Percentiles rank a stretch among this genome's conserved stretches.
These are phyloP conservation scores for Ianthella basta DNA, from an alignment of 37 sponge, comb jelly and placozoan species.

Conservation along the genomic window DNA sequence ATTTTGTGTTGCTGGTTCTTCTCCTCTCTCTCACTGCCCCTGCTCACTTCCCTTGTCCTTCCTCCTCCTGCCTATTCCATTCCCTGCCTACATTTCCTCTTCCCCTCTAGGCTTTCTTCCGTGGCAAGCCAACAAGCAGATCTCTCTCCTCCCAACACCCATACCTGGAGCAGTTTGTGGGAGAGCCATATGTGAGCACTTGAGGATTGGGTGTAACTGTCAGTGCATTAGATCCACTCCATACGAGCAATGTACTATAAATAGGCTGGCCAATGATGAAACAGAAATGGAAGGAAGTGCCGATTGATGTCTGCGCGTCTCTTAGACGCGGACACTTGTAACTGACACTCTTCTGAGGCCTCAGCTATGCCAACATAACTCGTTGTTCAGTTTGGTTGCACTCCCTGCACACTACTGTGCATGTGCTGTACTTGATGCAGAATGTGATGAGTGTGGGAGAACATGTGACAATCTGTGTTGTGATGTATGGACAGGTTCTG, in stretches of 20 bases:
- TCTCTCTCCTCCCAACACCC: slow-evolving; percentile 69
- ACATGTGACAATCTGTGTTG: too few species aligned
- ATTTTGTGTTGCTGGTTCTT: too few species aligned
- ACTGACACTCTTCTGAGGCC: too few species aligned
- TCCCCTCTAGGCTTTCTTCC: slow-evolving; percentile 54
- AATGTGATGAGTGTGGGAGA: slow-evolving; percentile 16
- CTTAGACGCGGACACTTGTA: too few species aligned
- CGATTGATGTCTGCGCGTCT: too few species aligned
- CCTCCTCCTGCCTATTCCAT: not conserved
- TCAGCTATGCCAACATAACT: too few species aligned
- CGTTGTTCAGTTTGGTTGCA: too few species aligned
- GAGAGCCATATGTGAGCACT: slow-evolving; percentile 77
- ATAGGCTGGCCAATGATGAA: not conserved
- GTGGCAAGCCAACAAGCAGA: slow-evolving; percentile 73
- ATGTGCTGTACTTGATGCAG: too few species aligned
- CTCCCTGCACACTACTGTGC: too few species aligned
- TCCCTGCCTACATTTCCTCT: not conserved
- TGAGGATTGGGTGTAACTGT: not conserved
- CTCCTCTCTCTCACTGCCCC: not conserved
- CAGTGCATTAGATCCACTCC: not conserved
- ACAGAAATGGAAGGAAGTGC: too few species aligned
- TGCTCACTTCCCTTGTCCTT: not conserved
- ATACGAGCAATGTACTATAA: not conserved
- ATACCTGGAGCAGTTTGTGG: slow-evolving; percentile 78
- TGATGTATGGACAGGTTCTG: too few species aligned